A percentile compares a stretch with the other conserved stretches of the same genome.
phyloP scores from a whole-genome alignment of 1,140 invertebrate species.

The Leptinotarsa lineolata region DNA sequence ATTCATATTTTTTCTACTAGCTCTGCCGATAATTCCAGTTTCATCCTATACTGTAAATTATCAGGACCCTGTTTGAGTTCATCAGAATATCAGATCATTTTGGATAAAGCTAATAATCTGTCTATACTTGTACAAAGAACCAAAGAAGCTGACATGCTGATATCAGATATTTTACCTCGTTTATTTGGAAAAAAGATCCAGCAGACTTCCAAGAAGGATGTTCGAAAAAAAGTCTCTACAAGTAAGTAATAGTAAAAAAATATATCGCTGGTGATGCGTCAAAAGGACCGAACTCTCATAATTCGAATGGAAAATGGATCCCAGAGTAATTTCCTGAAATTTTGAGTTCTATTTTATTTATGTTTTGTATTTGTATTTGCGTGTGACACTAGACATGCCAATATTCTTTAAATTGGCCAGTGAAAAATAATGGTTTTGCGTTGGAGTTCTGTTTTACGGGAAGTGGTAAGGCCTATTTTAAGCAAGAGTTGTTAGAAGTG shows the following conservation, averaged over 20 bases:
- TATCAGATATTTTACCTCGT: slow-evolving; percentile 1
- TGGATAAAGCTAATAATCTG: neutral
- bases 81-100: neutral
- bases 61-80: neutral
- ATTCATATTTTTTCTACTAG: neutral
- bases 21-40: neutral
- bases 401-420: too few species aligned
- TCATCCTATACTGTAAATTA: neutral
- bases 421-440: too few species aligned
- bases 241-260: neutral
- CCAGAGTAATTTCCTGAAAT: too few species aligned
- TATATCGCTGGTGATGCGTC: too few species aligned
- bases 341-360: too few species aligned
- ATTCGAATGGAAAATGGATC: too few species aligned
- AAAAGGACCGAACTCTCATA: too few species aligned
- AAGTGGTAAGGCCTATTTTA: too few species aligned
- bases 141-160: neutral
- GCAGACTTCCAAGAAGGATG: neutral
- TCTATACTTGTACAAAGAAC: neutral
- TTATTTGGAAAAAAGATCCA: neutral
- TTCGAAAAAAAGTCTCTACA: neutral
- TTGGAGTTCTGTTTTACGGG: too few species aligned
- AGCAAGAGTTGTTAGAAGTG: too few species aligned
- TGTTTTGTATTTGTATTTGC: too few species aligned
- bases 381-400: too few species aligned